Evolutionary conservation across 30 jellyfish, hydroid and myxozoan genomes (phyloP).

Genomic region (Hydractinia symbiolongicarpus): DNA sequence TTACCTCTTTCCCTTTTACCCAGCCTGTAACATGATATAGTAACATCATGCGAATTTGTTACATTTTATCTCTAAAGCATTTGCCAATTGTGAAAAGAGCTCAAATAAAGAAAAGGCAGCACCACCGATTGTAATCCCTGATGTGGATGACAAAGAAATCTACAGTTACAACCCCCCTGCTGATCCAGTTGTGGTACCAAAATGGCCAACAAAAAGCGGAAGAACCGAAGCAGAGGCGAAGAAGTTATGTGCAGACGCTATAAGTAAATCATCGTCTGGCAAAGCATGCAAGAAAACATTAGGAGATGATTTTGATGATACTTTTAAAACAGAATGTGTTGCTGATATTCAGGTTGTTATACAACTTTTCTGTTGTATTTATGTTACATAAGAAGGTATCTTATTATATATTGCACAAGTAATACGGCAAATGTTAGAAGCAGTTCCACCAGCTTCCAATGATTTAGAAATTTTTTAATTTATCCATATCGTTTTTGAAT

Average conservation of each 20-base stretch:
- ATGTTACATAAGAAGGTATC: too few relatives aligned
- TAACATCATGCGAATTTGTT: too few relatives aligned
- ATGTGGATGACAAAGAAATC: constrained; percentile 31
- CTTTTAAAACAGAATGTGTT: constrained; percentile 43
- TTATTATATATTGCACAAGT: too few relatives aligned
- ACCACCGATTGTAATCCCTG: constrained; percentile 28
- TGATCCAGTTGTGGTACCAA: constrained; percentile 26
- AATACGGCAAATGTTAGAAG: too few relatives aligned
- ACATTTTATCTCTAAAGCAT: neutral
- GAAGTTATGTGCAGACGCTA: constrained; percentile 22
- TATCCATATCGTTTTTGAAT: too few relatives aligned
- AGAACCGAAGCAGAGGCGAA: constrained; percentile 27
- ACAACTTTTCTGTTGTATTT: too few relatives aligned
- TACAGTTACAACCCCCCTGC: constrained; percentile 22
- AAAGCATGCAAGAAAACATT: constrained; percentile 33
- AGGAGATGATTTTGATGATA: constrained; percentile 36
- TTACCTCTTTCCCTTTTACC: too few relatives aligned
- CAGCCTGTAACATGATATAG: too few relatives aligned
- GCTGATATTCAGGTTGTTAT: constrained; percentile 58
- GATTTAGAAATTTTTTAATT: too few relatives aligned
- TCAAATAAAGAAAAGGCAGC: constrained; percentile 34
- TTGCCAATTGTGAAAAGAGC: constrained; percentile 5
- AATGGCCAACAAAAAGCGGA: constrained; percentile 69
- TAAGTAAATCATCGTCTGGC: constrained; percentile 37
- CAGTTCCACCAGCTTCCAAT: too few relatives aligned